Percentiles rank a stretch among this genome's conserved stretches.
phyloP scores from a whole-genome alignment of 2,113 vertebrate species.

The Pipa parva region DNA sequence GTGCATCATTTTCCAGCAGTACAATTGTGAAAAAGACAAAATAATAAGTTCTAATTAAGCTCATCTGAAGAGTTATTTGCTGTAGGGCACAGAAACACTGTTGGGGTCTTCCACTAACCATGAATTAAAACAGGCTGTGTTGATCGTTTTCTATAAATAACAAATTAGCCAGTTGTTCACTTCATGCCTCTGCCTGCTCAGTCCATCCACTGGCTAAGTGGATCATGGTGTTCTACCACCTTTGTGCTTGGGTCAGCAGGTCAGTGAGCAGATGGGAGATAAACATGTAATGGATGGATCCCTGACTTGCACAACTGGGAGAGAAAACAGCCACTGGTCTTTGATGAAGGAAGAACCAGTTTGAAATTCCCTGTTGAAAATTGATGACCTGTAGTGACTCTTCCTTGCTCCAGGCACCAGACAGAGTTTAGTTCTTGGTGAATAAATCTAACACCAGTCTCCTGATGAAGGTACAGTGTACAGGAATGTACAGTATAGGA shows the following conservation, averaged over 20 bases:
- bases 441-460: background rate
- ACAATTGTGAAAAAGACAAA: background rate
- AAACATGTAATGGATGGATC: background rate
- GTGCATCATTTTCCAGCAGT: too few relatives aligned
- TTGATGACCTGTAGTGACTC: background rate
- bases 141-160: conserved; percentile 10
- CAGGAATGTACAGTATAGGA: background rate
- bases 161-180: conserved; percentile 19
- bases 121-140: conserved; percentile 14
- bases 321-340: background rate
- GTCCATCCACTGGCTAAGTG: conserved; percentile 3
- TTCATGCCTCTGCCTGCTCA: background rate
- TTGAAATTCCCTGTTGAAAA: background rate
- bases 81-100: background rate
- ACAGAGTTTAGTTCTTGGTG: background rate
- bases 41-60: conserved; percentile 4
- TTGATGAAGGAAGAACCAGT: background rate
- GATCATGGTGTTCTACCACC: conserved; percentile 10
- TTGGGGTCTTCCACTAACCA: background rate
- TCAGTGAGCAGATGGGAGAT: conserved; percentile 26
- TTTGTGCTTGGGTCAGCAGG: conserved; percentile 14
- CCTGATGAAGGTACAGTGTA: background rate
- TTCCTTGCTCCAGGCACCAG: background rate
- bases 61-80: background rate
- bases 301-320: conserved; percentile 5